Evolutionary conservation across 2,888 invertebrate genomes (phyloP), one percentile per base, ranked within the genome.

Genomic region (Lepidocyrtinus sp.): DNA sequence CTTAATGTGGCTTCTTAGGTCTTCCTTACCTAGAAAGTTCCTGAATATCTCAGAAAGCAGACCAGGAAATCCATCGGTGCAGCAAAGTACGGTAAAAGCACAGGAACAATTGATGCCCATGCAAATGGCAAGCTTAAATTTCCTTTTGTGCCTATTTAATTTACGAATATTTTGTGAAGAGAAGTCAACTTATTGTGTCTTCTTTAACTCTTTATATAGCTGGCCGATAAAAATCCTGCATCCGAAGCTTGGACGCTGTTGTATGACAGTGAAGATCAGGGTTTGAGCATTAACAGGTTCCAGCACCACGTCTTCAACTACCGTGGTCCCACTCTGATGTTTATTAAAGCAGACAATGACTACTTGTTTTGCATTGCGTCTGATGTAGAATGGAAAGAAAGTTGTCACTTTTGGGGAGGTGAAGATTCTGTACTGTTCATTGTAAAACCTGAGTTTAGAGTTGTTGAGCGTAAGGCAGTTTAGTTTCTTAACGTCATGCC

Each of bases 261-360:
- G 70, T 97, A 97, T 90, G 92, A 93, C 87, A 94, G 95, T 74
- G 92, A 93, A 87, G 93, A 94, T 81, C 95, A 96, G 89, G 97
- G 97, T 0, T 90, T 94, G n/a, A 96, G 96, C 26, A 80, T 86
- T 17, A 86, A 87, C 46, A 36, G 90, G 84, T 96, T 97, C 89
- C 90, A 95, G 86, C 95, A 96, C 88, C 96, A 97, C 90, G 94
- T 96, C 2, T 91, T 96, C 21, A 92, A 92, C 9, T 96, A 96
- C 89, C 91, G 90, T 78, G 91, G 91, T 0, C 91, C 92, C 0
- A 91, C 91, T 0, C 87, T 92, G n/a, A 88, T 90, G 45, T 89
- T 92, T 76, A 85, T 92, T 19, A 88, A 89, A 63, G 91, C 90
- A 36, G 90, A 90, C 46, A 90, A 91, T 61, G 92, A 91, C 22